Base-by-base conservation (phyloP, 2,113 vertebrate species). In the Paracanthobrama guichenoti region DNA sequence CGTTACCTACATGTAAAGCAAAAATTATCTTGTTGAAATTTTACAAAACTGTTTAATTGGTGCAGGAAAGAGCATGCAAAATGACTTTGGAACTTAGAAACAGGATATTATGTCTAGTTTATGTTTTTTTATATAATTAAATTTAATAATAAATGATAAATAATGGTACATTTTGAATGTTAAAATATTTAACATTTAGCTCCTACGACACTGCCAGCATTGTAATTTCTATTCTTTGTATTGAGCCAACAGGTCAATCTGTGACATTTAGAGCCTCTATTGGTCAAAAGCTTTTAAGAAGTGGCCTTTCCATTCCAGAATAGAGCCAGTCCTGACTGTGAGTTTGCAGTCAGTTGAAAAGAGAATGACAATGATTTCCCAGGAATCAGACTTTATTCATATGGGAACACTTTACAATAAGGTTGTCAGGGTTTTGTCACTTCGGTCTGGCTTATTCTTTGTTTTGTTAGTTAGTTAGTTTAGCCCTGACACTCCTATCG, bases 241-340 rank as follows among this genome's bases (percentile, higher is more conserved):
- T 53, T 50, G 72, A 50, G 24, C 13, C 24, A 73, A 24, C 10
- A 46, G 72, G 46, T 75, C 72, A 50, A 50, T 75, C 72, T 48
- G 72, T 75, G 72, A 75, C 72, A 75, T 73, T 73, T 73, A 48
- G 31, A 73, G 26, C 39, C 11, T 48, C 13, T 50, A 1, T 28
- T 18, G 72, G 72, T 75, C 72, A 75, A 18, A 75, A 26, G n/a
- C 28, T n/a, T 74, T 28, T 48, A 48, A 50, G 46, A 75, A 44
- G 67, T 44, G 67, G 20, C 4, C 4, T 6, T 44, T 71, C 4
- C 14, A 75, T 28, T n/a, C 31, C 18, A 42, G 66, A 69, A 69
- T 69, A 69, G 9, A 69, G 9, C 4, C 11, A 2, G 67, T 44
- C 67, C 20, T 71, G 67, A 71, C n/a, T 71, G 67, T 42, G 67